A percentile compares a stretch with the other conserved stretches of the same genome.
Conservation (phyloP, 2,113 vertebrate species). For the Pelobates fuscus region DNA sequence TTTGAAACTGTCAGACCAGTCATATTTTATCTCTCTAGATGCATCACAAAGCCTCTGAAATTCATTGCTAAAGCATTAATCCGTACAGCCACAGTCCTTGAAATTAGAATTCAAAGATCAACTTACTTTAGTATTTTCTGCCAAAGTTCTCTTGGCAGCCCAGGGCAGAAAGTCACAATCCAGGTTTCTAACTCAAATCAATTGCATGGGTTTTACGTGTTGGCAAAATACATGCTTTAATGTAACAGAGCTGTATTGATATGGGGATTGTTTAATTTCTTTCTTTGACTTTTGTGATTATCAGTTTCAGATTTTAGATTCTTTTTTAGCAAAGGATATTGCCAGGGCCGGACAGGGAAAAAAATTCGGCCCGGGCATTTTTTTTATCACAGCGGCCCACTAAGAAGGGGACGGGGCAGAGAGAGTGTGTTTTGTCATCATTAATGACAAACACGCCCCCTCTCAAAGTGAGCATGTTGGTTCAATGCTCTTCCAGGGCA, state of each 20-base stretch:
- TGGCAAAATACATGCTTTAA: conserved; percentile 65
- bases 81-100: conserved; percentile 70
- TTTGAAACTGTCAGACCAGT: conserved; percentile 75
- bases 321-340: conserved; percentile 65
- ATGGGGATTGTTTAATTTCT: conserved; percentile 54
- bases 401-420: no score
- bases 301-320: conserved; percentile 55
- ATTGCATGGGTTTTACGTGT: conserved; percentile 65
- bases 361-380: no score
- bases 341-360: no score
- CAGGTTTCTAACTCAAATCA: conserved; percentile 68
- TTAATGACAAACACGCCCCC: no score
- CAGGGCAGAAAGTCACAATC: conserved; percentile 72
- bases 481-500: no score
- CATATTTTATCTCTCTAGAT: conserved; percentile 69
- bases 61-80: conserved; percentile 67
- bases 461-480: no score
- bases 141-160: conserved; percentile 71
- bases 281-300: conserved; percentile 64
- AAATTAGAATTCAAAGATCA: conserved; percentile 80
- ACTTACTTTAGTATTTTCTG: conserved; percentile 73
- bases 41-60: conserved; percentile 68
- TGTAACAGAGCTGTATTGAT: conserved; percentile 65
- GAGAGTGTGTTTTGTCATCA: no score
- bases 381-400: no score